A percentile compares a stretch with the other conserved stretches of the same genome.
Conservation (phyloP, 2,113 vertebrate species). For the Albula glossodonta region DNA sequence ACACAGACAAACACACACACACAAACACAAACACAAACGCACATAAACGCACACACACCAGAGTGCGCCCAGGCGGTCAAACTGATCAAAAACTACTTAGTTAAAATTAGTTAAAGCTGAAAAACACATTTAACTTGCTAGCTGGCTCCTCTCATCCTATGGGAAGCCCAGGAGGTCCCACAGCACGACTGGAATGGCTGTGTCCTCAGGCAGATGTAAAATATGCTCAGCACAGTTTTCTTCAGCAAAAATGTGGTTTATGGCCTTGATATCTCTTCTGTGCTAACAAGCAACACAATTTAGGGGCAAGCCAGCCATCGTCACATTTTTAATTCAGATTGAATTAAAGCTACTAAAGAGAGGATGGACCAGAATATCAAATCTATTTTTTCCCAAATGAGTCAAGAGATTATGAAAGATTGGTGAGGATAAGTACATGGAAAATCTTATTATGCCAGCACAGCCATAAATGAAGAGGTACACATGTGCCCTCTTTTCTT, state of each 20-base stretch:
- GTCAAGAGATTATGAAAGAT: not conserved
- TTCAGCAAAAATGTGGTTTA: too few species aligned
- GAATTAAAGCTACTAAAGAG: too few species aligned
- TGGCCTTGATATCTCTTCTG: too few species aligned
- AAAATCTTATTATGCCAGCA: not conserved
- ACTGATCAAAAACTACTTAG: not conserved
- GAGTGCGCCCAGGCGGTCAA: too few species aligned
- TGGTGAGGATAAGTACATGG: not conserved
- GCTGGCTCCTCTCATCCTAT: not conserved
- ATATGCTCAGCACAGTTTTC: too few species aligned
- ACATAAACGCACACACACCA: too few species aligned
- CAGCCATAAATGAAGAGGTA: not conserved
- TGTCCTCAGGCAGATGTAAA: not conserved
- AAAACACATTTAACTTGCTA: not conserved
- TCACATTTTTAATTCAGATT: too few species aligned
- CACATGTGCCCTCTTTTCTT: not conserved
- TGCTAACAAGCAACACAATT: too few species aligned
- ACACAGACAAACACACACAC: not conserved
- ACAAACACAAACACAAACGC: not conserved
- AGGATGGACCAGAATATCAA: too few species aligned
- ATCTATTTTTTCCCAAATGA: too few species aligned
- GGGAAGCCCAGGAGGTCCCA: not conserved
- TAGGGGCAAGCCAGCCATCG: too few species aligned
- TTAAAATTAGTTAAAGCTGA: not conserved
- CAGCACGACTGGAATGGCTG: not conserved